A percentile compares a stretch with the other conserved stretches of the same genome.
These are phyloP conservation scores for Epistrophella euchroma DNA, from an alignment of 2,888 invertebrate genomes.

Conservation along the genomic window DNA sequence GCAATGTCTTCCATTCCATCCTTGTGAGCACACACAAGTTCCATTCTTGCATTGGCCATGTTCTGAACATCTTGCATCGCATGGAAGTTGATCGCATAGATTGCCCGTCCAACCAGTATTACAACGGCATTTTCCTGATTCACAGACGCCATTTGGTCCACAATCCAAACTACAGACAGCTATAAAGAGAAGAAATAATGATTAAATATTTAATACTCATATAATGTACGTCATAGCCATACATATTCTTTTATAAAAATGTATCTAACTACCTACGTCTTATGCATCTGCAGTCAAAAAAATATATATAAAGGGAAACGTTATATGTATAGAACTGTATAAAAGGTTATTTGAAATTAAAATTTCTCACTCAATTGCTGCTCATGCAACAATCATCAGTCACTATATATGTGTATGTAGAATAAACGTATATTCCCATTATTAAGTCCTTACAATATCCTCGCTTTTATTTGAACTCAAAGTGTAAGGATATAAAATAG, in stretches of 20 bases:
- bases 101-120: conserved; percentile 97
- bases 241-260: not conserved
- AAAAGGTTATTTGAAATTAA: conserved; percentile 77
- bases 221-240: not conserved
- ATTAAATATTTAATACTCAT: conserved; percentile 24
- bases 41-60: conserved; percentile 99
- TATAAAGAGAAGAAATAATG: conserved; percentile 82
- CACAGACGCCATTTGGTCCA: conserved; percentile 96
- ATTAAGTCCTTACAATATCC: conserved; percentile 41
- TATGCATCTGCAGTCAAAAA: not conserved
- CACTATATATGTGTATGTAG: not conserved
- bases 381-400: conserved; percentile 69
- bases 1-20: conserved; percentile 99
- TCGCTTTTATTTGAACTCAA: conserved; percentile 7
- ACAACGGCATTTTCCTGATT: conserved; percentile 95
- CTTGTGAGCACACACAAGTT: conserved; percentile 98
- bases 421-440: not conserved
- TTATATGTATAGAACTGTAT: not conserved
- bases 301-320: not conserved
- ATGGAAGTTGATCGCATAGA: conserved; percentile 95
- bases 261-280: not conserved
- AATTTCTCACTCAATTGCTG: conserved; percentile 53
- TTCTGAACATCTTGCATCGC: conserved; percentile 95
- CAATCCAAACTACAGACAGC: conserved; percentile 97
- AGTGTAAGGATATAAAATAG: not conserved